Percentiles rank a stretch among this genome's conserved stretches.
Evolutionary conservation across 2,888 invertebrate genomes (phyloP).

Genomic region (Pherbina coryleti): DNA sequence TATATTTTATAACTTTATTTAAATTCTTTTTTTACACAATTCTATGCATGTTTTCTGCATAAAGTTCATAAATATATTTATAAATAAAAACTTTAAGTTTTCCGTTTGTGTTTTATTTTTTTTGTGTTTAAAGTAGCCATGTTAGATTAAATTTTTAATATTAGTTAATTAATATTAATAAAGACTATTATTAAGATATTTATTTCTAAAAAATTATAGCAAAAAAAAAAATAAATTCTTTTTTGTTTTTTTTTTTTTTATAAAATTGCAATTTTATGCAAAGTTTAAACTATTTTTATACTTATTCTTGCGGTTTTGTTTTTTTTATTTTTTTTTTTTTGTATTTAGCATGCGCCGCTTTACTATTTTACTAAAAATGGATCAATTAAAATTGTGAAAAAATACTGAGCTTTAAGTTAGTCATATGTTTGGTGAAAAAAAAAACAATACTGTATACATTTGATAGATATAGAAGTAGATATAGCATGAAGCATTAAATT

Average conservation of each 20-base stretch:
- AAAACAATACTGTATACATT: too few relatives aligned
- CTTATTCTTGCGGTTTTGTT: too few relatives aligned
- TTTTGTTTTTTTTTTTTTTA: not conserved
- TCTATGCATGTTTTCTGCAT: not conserved
- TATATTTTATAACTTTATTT: conserved; percentile 38
- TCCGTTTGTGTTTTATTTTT: too few relatives aligned
- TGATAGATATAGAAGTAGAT: too few relatives aligned
- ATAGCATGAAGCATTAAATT: too few relatives aligned
- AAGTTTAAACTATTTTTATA: not conserved
- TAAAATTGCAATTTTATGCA: not conserved
- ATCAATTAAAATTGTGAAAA: too few relatives aligned
- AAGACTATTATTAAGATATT: conserved; percentile 10
- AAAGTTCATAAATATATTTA: not conserved
- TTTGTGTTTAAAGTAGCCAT: not conserved
- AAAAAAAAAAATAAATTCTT: too few relatives aligned
- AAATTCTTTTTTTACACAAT: conserved; percentile 23
- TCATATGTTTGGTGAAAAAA: too few relatives aligned
- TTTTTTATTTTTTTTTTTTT: too few relatives aligned
- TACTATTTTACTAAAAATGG: too few relatives aligned
- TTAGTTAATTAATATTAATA: not conserved
- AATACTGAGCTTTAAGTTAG: too few relatives aligned
- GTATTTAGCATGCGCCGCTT: too few relatives aligned
- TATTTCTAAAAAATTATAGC: not conserved
- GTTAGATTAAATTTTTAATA: not conserved
- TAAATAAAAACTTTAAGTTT: not conserved